Base-by-base conservation (phyloP, 2,797 vertebrate species). In the Megaceryle alcyon region DNA sequence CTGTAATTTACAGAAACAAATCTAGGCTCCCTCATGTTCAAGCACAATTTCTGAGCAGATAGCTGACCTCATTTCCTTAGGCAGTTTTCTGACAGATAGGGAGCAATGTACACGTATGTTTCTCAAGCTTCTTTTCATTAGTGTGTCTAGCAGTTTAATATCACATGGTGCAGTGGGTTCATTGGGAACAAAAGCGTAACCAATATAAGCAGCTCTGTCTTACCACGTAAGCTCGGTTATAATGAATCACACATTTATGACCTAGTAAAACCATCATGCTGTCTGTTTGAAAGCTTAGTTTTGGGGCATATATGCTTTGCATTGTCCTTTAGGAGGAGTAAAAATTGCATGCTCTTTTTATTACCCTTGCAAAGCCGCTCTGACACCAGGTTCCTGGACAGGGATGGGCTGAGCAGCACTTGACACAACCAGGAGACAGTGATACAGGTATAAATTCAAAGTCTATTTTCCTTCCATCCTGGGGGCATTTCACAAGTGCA, bases 311-410 rank as follows among this genome's bases (percentile, higher is more conserved):
- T 60, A 10, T 70, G 49, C 43, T 95, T 75, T 64, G 39, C 56
- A 68, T 88, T 92, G 81, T 95, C 84, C 85, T 91, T 95, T 79
- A 89, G 56, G 68, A 91, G 63, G 56, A 59, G 33, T 87, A 84
- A 94, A 94, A 94, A 92, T 71, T 64, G 70, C 94, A 88, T 88
- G 70, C 82, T 71, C 37, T 48, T 82, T 95, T 92, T 92, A 94
- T 75, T 92, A 79, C 76, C 76, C 84, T 93, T 92, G 72, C 61
- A 86, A 92, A 78, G 35, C n/a, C 85, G n/a, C 22, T 43, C 75
- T 64, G 75, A 79, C 33, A 78, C 63, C 39, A 33, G 28, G 31
- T 61, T 94, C 72, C 79, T 20, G 53, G 63, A 31, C 26, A 59
- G 73, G 28, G 60, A 69, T 1, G 0, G 73, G 48, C 85, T 65